These are phyloP conservation scores for Okapia johnstoni DNA, from an alignment of 2,113 vertebrate genomes.

Conservation along the genomic window DNA sequence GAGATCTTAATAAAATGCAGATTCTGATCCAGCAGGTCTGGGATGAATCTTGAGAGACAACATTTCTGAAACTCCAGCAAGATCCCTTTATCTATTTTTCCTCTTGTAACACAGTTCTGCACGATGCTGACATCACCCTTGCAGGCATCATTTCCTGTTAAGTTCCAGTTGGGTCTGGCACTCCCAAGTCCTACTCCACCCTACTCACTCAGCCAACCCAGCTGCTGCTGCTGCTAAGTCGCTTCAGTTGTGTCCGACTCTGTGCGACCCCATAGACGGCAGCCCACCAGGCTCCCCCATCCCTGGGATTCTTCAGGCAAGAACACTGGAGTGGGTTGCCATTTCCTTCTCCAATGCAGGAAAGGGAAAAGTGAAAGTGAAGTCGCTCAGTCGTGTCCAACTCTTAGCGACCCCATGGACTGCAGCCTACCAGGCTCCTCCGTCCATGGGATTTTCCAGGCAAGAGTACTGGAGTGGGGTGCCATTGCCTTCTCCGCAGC, in stretches of 20 bases:
- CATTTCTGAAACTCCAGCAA: background rate
- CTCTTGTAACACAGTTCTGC: background rate
- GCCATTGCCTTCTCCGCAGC: background rate
- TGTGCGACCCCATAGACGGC: too few species aligned
- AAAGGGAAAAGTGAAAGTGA: too few species aligned
- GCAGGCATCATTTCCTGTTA: background rate
- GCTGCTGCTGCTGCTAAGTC: background rate
- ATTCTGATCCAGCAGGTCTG: background rate
- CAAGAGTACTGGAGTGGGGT: too few species aligned
- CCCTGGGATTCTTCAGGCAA: too few species aligned
- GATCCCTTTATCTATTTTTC: background rate
- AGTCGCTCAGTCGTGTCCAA: too few species aligned
- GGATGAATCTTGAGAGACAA: background rate
- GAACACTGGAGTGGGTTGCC: too few species aligned
- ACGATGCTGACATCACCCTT: background rate
- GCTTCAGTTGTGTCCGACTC: too few species aligned
- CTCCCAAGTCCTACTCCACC: background rate
- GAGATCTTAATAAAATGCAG: background rate
- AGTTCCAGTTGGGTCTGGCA: background rate
- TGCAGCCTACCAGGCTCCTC: too few species aligned
- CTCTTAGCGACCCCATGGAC: too few species aligned
- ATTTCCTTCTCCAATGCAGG: too few species aligned
- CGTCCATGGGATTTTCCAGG: too few species aligned
- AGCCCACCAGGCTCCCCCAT: too few species aligned
- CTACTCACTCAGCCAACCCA: background rate